phyloP scores from a whole-genome alignment of 2,113 vertebrate species.

The Aegotheles bennettii region DNA sequence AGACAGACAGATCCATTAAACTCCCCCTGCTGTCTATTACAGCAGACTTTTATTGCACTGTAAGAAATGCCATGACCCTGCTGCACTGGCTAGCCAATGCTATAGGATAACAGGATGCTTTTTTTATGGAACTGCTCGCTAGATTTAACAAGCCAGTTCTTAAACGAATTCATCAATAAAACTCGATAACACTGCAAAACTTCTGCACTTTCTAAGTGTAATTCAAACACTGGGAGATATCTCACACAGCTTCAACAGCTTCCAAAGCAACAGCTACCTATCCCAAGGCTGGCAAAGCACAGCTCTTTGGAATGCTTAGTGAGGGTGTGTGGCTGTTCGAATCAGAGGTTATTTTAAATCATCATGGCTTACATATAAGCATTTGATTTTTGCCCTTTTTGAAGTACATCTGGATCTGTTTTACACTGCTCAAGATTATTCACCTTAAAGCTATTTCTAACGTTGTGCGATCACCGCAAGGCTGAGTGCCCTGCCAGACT shows the following conservation, averaged over 20 bases:
- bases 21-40: neutral
- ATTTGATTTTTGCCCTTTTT: neutral
- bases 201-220: neutral
- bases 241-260: neutral
- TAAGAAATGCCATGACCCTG: neutral
- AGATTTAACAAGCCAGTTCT: neutral
- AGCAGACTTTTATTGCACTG: neutral
- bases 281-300: neutral
- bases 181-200: neutral
- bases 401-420: neutral
- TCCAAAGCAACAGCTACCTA: neutral
- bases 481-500: neutral
- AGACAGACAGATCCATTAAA: neutral
- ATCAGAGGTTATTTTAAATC: neutral
- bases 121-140: neutral
- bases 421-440: neutral
- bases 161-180: neutral
- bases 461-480: rapidly evolving
- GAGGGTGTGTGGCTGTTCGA: neutral
- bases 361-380: rapidly evolving
- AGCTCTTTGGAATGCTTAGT: neutral
- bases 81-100: neutral
- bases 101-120: rapidly evolving
- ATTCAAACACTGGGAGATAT: neutral
- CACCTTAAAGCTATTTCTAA: neutral